A percentile compares a stretch with the other conserved stretches of the same genome.
These are phyloP conservation scores for Cantharis flavilabris DNA, from an alignment of 2,888 invertebrate genomes.

Conservation along the genomic window DNA sequence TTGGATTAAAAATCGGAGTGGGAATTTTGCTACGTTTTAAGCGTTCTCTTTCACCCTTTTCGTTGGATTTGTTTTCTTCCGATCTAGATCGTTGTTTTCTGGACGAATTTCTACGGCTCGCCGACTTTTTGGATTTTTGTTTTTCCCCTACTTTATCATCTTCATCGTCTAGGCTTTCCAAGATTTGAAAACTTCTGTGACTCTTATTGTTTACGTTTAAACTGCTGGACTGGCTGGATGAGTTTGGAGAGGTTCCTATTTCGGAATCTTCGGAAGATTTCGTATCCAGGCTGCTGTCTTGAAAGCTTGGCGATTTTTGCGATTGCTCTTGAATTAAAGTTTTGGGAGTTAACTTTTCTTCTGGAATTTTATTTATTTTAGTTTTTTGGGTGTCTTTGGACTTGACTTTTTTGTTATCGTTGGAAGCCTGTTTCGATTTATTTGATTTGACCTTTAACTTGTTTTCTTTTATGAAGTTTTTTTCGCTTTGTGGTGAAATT, in stretches of 20 bases:
- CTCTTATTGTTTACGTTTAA: conserved; percentile 37
- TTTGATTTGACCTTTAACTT: not conserved
- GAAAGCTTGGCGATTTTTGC: conserved; percentile 8
- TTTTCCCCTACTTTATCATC: not conserved
- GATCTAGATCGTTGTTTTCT: conserved; percentile 41
- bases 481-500: not conserved
- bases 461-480: not conserved
- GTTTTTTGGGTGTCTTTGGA: not conserved
- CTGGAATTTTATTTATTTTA: not conserved
- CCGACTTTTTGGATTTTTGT: not conserved
- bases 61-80: conserved; percentile 38
- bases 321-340: not conserved
- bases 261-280: conserved; percentile 31
- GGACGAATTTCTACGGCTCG: not conserved
- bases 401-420: not conserved
- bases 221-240: conserved; percentile 26
- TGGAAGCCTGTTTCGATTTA: not conserved
- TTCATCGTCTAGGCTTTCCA: conserved; percentile 38
- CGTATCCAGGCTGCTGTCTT: conserved; percentile 21
- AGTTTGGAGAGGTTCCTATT: conserved; percentile 32
- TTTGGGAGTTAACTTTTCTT: not conserved
- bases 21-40: conserved; percentile 46
- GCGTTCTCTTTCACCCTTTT: conserved; percentile 18
- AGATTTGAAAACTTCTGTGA: conserved; percentile 51
- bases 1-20: conserved; percentile 38